Evolutionary conservation across 2,113 vertebrate species (phyloP).

Genomic region (Sula dactylatra): DNA sequence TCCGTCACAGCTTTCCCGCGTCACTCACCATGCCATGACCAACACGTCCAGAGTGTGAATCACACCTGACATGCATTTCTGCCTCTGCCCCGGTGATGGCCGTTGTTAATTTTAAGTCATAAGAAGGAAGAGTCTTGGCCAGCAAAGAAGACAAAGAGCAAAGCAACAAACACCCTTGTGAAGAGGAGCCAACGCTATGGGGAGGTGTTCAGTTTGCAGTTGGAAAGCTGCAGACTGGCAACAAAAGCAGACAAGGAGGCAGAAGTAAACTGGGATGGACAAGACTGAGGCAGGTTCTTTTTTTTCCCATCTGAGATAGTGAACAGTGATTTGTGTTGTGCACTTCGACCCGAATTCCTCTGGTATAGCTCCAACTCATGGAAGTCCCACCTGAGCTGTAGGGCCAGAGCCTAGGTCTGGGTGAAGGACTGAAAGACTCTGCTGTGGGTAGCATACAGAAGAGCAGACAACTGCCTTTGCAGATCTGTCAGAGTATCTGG

Average conservation of each 20-base stretch:
- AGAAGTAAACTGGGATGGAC: background rate
- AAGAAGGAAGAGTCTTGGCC: background rate
- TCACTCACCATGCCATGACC: background rate
- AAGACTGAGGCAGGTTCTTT: background rate
- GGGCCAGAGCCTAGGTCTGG: background rate
- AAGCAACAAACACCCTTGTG: background rate
- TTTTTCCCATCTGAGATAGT: background rate
- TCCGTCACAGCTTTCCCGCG: background rate
- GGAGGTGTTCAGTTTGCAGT: background rate
- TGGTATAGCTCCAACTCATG: background rate
- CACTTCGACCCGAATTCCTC: accelerated
- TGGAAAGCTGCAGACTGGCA: background rate
- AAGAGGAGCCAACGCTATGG: background rate
- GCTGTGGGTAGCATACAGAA: background rate
- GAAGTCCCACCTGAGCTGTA: background rate
- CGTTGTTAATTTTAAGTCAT: background rate
- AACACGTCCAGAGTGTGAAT: accelerated
- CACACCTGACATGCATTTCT: background rate
- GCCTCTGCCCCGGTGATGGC: background rate
- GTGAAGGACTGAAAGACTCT: background rate
- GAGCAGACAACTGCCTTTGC: background rate
- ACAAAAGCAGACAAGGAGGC: background rate
- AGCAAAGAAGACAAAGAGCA: background rate
- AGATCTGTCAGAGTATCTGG: background rate
- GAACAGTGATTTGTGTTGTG: background rate